Evolutionary conservation across 2,113 vertebrate species (phyloP).

Genomic region (Ophthalmolycus amberensis): DNA sequence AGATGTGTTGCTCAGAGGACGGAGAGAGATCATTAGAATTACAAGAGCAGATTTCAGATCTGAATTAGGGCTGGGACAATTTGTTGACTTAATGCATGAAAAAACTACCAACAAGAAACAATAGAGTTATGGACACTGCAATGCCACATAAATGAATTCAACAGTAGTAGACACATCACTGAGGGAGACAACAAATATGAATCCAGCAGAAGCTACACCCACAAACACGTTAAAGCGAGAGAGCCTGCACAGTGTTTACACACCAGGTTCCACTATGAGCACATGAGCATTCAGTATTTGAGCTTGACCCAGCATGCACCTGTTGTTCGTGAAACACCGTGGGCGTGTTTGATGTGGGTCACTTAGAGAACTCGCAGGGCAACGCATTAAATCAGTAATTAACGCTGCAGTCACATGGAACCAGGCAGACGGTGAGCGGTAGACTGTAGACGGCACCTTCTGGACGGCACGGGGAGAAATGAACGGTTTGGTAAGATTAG

Average conservation of each 20-base stretch:
- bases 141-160: neutral
- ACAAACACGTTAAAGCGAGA: neutral
- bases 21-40: conserved; percentile 7
- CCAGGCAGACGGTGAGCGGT: neutral
- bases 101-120: neutral
- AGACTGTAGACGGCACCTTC: neutral
- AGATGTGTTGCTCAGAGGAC: conserved; percentile 14
- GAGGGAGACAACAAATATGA: neutral
- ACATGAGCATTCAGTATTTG: neutral
- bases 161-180: neutral
- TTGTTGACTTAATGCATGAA: too few species aligned
- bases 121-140: neutral
- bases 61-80: neutral
- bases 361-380: neutral
- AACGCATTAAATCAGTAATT: neutral
- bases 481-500: neutral
- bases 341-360: neutral
- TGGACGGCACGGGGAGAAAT: too few species aligned
- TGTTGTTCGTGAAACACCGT: neutral
- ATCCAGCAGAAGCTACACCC: neutral
- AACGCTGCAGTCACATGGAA: neutral
- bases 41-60: conserved; percentile 9
- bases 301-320: neutral
- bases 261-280: neutral
- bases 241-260: neutral